Conservation (phyloP, 1,140 invertebrate species). For the Steinernema feltiae region DNA sequence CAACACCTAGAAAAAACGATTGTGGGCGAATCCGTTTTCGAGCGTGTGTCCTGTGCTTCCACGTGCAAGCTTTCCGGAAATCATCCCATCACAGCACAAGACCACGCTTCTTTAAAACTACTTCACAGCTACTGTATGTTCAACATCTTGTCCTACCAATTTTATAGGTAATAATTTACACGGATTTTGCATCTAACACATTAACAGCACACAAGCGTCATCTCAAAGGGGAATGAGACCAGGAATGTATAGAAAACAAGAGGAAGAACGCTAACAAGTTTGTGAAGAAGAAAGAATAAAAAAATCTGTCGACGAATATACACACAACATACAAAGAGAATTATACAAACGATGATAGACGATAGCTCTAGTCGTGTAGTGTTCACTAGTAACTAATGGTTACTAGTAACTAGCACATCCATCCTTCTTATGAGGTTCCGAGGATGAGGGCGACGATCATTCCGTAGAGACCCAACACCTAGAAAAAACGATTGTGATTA, state of each 20-base stretch:
- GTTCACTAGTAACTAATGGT: too few relatives aligned
- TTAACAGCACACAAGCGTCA: constrained; percentile 4
- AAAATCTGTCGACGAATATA: background rate
- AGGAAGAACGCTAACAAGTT: background rate
- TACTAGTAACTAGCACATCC: too few relatives aligned
- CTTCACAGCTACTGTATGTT: background rate
- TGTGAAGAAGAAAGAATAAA: background rate
- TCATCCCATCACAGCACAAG: too few relatives aligned
- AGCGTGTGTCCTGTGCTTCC: too few relatives aligned
- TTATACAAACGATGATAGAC: background rate
- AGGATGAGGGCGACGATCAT: constrained; percentile 97
- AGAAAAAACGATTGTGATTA: constrained; percentile 16
- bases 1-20: too few relatives aligned
- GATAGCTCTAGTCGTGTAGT: background rate
- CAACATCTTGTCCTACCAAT: background rate
- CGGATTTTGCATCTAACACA: background rate
- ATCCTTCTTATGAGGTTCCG: constrained; percentile 62
- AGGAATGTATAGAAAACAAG: background rate
- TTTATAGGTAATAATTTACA: background rate
- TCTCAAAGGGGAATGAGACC: constrained; percentile 1
- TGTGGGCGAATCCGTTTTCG: too few relatives aligned
- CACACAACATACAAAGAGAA: background rate
- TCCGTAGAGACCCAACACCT: constrained; percentile 88
- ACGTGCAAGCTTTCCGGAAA: too few relatives aligned
- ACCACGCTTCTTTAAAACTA: too few relatives aligned